A percentile compares a stretch with the other conserved stretches of the same genome.
Conservation (phyloP, 2,888 invertebrate genomes). For the Campoletis raptor region DNA sequence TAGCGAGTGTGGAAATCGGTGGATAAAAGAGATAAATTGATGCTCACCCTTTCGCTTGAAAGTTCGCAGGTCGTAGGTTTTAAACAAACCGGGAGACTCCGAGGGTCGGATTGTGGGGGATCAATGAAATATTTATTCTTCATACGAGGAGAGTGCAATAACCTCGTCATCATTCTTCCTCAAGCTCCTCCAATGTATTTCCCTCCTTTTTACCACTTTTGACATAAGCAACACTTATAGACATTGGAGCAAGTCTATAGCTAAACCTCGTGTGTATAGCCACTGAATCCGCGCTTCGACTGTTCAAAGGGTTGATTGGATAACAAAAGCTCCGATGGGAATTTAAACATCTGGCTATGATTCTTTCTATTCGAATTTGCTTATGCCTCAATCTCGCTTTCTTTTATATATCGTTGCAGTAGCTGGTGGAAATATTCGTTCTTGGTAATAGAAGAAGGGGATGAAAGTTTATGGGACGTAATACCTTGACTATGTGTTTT, state of each 20-base stretch:
- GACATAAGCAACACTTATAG: neutral
- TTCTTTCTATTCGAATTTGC: slow-evolving; percentile 6
- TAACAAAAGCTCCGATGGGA: slow-evolving; percentile 16
- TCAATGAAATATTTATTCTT: slow-evolving; percentile 47
- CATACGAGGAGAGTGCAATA: slow-evolving; percentile 50
- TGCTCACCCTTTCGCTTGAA: slow-evolving; percentile 30
- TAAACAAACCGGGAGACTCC: slow-evolving; percentile 13
- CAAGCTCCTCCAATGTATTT: slow-evolving; percentile 29
- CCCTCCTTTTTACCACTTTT: slow-evolving; percentile 16
- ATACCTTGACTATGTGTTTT: neutral
- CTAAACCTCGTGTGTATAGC: neutral
- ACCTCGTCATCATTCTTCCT: slow-evolving; percentile 48
- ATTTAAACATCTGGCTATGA: slow-evolving; percentile 36
- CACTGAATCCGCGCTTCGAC: slow-evolving; percentile 6
- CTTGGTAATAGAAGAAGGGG: neutral
- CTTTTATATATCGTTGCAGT: neutral
- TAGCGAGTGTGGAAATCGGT: slow-evolving; percentile 33
- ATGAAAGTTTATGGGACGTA: neutral
- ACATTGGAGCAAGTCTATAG: slow-evolving; percentile 16
- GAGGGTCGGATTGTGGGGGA: neutral
- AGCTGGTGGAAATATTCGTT: neutral
- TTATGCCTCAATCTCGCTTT: neutral
- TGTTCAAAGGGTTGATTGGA: slow-evolving; percentile 1
- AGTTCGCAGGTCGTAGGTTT: slow-evolving; percentile 13
- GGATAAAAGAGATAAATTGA: slow-evolving; percentile 37